Conservation (phyloP, 1,140 invertebrate species). For the Maniola jurtina region DNA sequence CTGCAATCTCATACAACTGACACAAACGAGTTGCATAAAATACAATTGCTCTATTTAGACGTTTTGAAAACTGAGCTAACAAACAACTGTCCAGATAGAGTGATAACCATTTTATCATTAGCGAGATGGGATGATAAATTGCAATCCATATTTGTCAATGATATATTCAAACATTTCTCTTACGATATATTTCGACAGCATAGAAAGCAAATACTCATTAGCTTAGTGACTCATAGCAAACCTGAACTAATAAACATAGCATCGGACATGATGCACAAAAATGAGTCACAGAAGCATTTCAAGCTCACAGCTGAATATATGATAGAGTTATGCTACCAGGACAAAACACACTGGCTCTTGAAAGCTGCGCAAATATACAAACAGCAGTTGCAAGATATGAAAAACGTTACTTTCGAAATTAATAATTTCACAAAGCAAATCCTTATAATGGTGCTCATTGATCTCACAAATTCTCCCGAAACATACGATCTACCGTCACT, state of each 20-base stretch:
- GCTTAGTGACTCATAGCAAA: slow-evolving; percentile 54
- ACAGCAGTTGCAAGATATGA: slow-evolving; percentile 65
- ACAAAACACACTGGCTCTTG: slow-evolving; percentile 72
- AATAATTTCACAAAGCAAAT: slow-evolving; percentile 74
- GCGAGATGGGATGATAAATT: slow-evolving; percentile 55
- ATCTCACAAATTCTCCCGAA: slow-evolving; percentile 69
- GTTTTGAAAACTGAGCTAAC: slow-evolving; percentile 53
- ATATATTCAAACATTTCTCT: slow-evolving; percentile 54
- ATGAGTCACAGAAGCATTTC: slow-evolving; percentile 63
- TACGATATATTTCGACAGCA: slow-evolving; percentile 59
- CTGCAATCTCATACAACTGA: slow-evolving; percentile 42
- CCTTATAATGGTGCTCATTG: slow-evolving; percentile 72
- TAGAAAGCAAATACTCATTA: slow-evolving; percentile 66
- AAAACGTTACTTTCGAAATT: slow-evolving; percentile 71
- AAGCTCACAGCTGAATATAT: slow-evolving; percentile 72
- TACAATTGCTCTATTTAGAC: slow-evolving; percentile 57
- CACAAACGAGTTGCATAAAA: slow-evolving; percentile 45
- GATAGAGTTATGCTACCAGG: slow-evolving; percentile 71
- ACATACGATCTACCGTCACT: slow-evolving; percentile 66
- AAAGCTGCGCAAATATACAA: slow-evolving; percentile 72
- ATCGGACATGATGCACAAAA: slow-evolving; percentile 58
- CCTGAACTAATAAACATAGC: slow-evolving; percentile 53
- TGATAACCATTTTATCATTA: slow-evolving; percentile 59
- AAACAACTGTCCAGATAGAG: slow-evolving; percentile 52
- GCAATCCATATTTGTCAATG: slow-evolving; percentile 46